Evolutionary conservation across 2,797 vertebrate genomes (phyloP), one percentile per base, ranked within the genome.

Genomic region (Clamator glandarius): DNA sequence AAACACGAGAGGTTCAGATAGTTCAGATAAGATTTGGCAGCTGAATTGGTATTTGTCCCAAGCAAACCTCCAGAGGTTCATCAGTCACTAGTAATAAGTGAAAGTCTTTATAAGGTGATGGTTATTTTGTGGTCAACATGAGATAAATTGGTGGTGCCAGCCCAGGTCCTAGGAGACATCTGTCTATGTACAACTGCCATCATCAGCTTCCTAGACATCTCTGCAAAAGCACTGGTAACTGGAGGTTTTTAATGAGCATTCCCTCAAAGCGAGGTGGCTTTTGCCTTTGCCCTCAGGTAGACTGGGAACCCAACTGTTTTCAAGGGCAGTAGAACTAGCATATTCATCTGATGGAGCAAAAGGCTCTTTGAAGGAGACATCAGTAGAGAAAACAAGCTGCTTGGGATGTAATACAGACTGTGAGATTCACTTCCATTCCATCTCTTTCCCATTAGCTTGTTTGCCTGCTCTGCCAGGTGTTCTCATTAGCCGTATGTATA

Each of bases 391-490:
- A 95, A 92, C 51, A 89, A 80, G 57, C 75, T 79, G 61, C 58
- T 80, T 64, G 73, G 70, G 61, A 77, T 91, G 82, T 84, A 81
- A 11, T 25, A 26, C 67, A 50, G 24, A 6, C 50, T 0, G 4
- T 62, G 87, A 93, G 69, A 80, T 96, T 89, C 81, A 74, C 42
- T 79, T 90, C 68, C 93, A 84, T 82, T 88, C 86, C 92, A 52
- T 94, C 73, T 86, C 77, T 87, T 84, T 33, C 93, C 95, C 52
- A 48, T 91, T 79, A 94, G 63, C 87, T 73, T 94, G 82, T 80
- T 97, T 96, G 95, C 94, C 95, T 97, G 96, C 54, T 96, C 91
- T 91, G 93, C 96, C 97, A 97, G 97, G 97, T 98, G 97, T 95
- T 97, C 95, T 95, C 96, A 92, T 93, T 96, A 96, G 92, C 93